phyloP scores from a whole-genome alignment of 1,140 invertebrate species.

The Coenobita brevimanus region DNA sequence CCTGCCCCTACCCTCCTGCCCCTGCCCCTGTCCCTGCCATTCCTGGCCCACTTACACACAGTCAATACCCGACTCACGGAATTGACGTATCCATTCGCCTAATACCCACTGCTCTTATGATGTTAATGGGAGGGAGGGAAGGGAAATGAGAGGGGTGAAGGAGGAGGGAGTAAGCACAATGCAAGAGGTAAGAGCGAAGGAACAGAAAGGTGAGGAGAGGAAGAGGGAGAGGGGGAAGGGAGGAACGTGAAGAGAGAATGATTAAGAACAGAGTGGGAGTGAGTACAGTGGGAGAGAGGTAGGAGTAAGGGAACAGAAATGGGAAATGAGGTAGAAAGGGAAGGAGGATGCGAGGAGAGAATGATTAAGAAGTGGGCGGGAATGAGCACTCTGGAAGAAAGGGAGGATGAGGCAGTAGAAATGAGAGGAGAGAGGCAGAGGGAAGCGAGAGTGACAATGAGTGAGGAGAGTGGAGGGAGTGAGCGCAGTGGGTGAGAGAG shows the following conservation, averaged over 20 bases:
- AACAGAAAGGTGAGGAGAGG: too few species aligned
- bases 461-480: too few species aligned
- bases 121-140: not conserved
- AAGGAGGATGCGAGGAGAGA: not conserved
- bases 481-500: too few species aligned
- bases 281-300: not conserved
- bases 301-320: not conserved
- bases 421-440: too few species aligned
- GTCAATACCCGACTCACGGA: too few species aligned
- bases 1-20: conserved; percentile 13
- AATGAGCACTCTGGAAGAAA: too few species aligned
- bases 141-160: not conserved
- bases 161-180: not conserved
- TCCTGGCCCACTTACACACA: not conserved
- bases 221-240: not conserved
- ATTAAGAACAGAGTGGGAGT: not conserved
- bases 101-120: too few species aligned
- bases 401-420: too few species aligned
- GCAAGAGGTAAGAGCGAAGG: not conserved
- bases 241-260: not conserved
- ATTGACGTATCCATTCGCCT: too few species aligned
- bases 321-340: not conserved
- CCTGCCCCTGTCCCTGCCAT: not conserved
- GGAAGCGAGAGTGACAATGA: too few species aligned
- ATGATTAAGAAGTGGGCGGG: not conserved